These are phyloP conservation scores for Hephaestus fuliginosus DNA, from an alignment of 2,797 vertebrate species.

Conservation along the genomic window DNA sequence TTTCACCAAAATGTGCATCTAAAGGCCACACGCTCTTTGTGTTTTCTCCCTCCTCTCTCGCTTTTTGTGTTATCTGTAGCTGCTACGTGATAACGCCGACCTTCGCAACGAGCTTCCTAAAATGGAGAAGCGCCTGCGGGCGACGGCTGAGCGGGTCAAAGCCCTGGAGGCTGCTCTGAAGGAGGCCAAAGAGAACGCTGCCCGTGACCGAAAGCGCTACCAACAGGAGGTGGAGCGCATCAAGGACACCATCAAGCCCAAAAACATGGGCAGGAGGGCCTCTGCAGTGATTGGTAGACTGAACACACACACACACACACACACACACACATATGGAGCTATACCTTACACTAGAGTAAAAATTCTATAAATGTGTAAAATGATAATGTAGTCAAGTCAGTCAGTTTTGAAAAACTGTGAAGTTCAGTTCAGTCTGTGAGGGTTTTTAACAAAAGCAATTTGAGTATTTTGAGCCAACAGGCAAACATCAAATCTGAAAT, in stretches of 20 bases:
- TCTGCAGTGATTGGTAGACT: conserved; percentile 93
- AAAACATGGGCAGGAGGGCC: conserved; percentile 95
- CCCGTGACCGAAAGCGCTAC: conserved; percentile 92
- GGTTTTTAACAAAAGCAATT: too few species aligned
- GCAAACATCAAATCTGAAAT: neutral
- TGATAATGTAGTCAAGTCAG: neutral
- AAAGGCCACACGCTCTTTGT: neutral
- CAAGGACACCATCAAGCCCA: conserved; percentile 93
- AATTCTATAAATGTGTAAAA: neutral
- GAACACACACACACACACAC: neutral
- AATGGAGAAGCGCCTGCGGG: conserved; percentile 94
- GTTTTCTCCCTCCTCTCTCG: neutral
- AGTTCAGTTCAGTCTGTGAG: neutral
- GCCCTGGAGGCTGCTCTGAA: conserved; percentile 94
- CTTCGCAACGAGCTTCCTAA: conserved; percentile 96
- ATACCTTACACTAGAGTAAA: neutral
- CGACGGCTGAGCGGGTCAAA: conserved; percentile 94
- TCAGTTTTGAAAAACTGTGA: neutral
- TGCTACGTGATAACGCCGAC: conserved; percentile 96
- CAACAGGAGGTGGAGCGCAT: conserved; percentile 96
- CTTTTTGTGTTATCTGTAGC: conserved; percentile 73
- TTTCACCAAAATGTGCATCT: neutral
- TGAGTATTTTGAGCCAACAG: neutral
- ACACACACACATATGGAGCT: neutral
- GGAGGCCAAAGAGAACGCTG: conserved; percentile 97